Evolutionary conservation across 1,140 invertebrate species (phyloP).

Genomic region (Drosophila grimshawi): DNA sequence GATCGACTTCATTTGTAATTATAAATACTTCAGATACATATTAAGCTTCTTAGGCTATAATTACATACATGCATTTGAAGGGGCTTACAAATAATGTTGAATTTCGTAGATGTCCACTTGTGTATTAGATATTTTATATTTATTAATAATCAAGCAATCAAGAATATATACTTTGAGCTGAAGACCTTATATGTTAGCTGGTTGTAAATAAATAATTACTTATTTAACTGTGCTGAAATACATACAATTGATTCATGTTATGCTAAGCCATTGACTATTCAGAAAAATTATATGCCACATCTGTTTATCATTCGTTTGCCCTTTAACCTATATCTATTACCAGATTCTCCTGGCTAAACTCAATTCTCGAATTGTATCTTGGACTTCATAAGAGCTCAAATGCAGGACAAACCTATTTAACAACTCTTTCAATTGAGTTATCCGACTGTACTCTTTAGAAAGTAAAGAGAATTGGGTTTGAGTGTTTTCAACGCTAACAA

Average conservation of each 20-base stretch:
- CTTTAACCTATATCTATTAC: too few relatives aligned
- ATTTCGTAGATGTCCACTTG: not conserved
- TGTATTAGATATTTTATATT: too few relatives aligned
- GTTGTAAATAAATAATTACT: too few relatives aligned
- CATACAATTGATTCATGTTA: too few relatives aligned
- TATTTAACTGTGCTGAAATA: too few relatives aligned
- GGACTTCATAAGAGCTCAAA: not conserved
- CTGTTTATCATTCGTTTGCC: too few relatives aligned
- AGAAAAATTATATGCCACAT: too few relatives aligned
- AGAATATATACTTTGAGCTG: too few relatives aligned
- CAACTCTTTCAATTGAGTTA: not conserved
- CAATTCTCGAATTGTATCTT: not conserved
- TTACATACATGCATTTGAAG: not conserved
- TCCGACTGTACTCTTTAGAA: not conserved
- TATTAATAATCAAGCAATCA: too few relatives aligned
- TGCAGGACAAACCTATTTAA: not conserved
- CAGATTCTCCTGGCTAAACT: not conserved
- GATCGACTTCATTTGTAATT: conserved; percentile 48
- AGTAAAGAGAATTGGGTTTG: not conserved
- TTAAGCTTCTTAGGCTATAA: not conserved
- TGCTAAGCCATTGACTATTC: too few relatives aligned
- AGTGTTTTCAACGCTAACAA: not conserved
- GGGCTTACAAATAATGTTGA: not conserved
- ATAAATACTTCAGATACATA: conserved; percentile 2
- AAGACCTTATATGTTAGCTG: not conserved